A percentile compares a stretch with the other conserved stretches of the same genome.
phyloP scores from a whole-genome alignment of 1,140 invertebrate genomes.

The Drosophila leontia region DNA sequence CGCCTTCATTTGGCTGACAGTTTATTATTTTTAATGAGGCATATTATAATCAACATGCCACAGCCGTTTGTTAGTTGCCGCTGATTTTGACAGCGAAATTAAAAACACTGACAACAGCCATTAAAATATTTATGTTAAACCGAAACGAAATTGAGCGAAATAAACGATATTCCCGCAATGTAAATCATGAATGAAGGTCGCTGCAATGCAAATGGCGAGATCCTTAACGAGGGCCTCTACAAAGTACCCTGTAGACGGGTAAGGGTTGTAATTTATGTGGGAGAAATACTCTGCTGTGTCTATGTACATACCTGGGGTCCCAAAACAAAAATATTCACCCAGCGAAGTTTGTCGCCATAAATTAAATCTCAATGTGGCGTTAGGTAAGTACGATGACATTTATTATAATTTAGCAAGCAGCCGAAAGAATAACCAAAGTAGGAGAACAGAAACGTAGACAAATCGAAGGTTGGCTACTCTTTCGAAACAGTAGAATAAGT shows the following conservation, averaged over 20 bases:
- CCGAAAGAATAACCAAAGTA: constrained; percentile 19
- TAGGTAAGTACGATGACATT: constrained; percentile 71
- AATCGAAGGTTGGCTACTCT: constrained; percentile 10
- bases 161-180: neutral
- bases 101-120: constrained; percentile 49
- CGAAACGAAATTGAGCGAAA: constrained; percentile 22
- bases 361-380: constrained; percentile 73
- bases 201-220: constrained; percentile 33
- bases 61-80: constrained; percentile 44
- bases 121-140: constrained; percentile 52
- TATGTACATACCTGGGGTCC: constrained; percentile 6
- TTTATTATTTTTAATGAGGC: constrained; percentile 83
- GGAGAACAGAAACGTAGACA: constrained; percentile 3
- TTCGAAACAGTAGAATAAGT: neutral
- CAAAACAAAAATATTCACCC: constrained; percentile 29
- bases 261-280: constrained; percentile 36
- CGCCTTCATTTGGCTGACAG: constrained; percentile 74
- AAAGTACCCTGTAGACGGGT: constrained; percentile 6
- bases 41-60: constrained; percentile 73
- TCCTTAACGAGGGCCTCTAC: constrained; percentile 5
- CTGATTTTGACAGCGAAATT: constrained; percentile 72
- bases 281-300: constrained; percentile 8
- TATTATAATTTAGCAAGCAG: constrained; percentile 72
- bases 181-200: constrained; percentile 31
- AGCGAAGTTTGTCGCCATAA: constrained; percentile 73